Evolutionary conservation across 2,797 vertebrate genomes (phyloP), one percentile per base, ranked within the genome.

Genomic region (Pipistrellus pygmaeus): DNA sequence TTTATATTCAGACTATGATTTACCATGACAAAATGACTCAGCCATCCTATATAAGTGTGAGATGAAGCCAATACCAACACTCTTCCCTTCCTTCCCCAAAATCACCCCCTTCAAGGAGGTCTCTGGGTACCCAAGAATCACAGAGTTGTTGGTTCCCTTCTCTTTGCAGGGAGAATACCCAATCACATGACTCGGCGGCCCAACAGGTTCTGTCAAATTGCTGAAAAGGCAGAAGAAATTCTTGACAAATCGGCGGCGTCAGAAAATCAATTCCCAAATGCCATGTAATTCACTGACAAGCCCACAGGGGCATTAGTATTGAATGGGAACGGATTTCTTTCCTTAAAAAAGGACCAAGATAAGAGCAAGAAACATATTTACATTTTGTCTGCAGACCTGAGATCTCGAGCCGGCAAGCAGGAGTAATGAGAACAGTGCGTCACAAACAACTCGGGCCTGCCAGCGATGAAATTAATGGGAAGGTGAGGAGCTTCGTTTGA

Each of bases 401-500:
- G 93, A 66, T 92, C 90, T 38, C 0, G 53, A 96, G 96, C 96
- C 38, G 88, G 85, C 72, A 20, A 88, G 96, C 97, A 88, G 95
- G 83, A 97, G 97, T 80, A 90, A 98, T 12, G 96, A 97, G 97
- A 97, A 95, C 72, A 25, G 77, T 85, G 92, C 95, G 51, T 97
- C 96, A 94, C 96, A 97, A 97, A 96, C 98, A 96, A 97, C 96
- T 75, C 72, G 0, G 95, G 98, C 95, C 98, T 98, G 98, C 98
- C 98, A 98, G 98, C 96, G 76, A 93, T 5, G 23, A 96, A 98
- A 98, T 97, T 96, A 97, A 98, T 96, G 97, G 97, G 97, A 98
- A 98, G 98, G 98, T 98, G 95, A 97, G 97, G 98, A 98, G 98
- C 98, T 98, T 97, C 98, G 98, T 98, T 98, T 98, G 97, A 98